Evolutionary conservation across 2,888 invertebrate species (phyloP), one percentile per base, ranked within the genome.

Genomic region (Brachypalpus laphriformis): DNA sequence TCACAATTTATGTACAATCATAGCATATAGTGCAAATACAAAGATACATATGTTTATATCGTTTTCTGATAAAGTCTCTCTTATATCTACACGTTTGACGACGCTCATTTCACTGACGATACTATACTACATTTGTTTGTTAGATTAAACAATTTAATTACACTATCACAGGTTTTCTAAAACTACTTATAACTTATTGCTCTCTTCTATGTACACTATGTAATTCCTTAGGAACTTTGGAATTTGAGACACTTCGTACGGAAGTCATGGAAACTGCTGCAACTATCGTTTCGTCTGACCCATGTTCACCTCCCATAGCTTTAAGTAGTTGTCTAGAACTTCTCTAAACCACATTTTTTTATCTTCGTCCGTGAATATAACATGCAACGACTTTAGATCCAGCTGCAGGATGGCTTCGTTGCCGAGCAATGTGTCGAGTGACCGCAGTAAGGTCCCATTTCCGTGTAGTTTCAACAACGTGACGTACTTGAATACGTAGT

Each of bases 251-350:
- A 57, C 40, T 76, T 28, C n/a, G 25, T 20, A 9, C 11, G 40
- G 16, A 66, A 22, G 37, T 22, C 28, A 16, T 56, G 28, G 14
- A 14, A 59, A 25, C 18, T 49, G 16, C 9, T 16, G 20, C 37
- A 25, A 56, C 49, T 81, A 81, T 71, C 85, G 80, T 56, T 59
- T 66, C 66, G 82, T 87, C 61, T 86, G 86, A 11, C 82, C 87
- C 94, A 97, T 96, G 92, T 97, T 97, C 89, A 95, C 95, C 92
- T 97, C 97, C 97, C 97, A 97, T 87, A 97, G 93, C 92, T 97
- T 97, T 92, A 97, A 94, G 92, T 96, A 96, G 93, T 97, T 97
- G 92, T 97, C 97, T 91, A 97, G 94, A 77, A 97, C 96, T 93
- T 97, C 97, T 88, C 96, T 95, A 91, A 97, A 97, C 97, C 97